These are phyloP conservation scores for Alligator mississippiensis DNA, from an alignment of 2,113 vertebrate species.

Conservation along the genomic window DNA sequence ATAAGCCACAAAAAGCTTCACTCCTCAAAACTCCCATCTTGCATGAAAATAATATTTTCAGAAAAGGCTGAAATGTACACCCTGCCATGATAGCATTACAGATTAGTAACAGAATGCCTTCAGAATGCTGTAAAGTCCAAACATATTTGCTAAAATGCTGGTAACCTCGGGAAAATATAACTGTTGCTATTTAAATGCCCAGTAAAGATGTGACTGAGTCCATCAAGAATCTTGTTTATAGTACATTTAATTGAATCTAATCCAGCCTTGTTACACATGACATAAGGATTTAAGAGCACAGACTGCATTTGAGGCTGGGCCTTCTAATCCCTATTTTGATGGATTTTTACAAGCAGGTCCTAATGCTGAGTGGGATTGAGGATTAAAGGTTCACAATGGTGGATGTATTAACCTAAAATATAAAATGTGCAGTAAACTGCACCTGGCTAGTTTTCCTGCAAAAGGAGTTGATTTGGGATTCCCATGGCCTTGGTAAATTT, in stretches of 20 bases:
- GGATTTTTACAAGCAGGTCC: neutral
- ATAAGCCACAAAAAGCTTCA: neutral
- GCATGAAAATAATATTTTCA: conserved; percentile 32
- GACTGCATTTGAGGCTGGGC: neutral
- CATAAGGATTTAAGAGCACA: neutral
- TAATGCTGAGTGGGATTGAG: neutral
- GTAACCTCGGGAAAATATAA: neutral
- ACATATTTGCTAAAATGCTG: conserved; percentile 10
- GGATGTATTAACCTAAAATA: conserved; percentile 45
- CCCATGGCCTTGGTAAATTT: neutral
- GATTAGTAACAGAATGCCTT: neutral
- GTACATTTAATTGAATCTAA: neutral
- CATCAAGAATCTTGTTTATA: neutral
- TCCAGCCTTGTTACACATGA: neutral
- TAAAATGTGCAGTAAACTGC: conserved; percentile 16
- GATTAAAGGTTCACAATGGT: conserved; percentile 30
- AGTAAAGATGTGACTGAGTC: neutral
- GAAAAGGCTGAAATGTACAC: conserved; percentile 14
- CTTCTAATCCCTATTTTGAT: conserved; percentile 23
- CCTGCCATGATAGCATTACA: neutral
- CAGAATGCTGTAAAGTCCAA: conserved; percentile 1
- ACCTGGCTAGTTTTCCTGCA: conserved; percentile 3
- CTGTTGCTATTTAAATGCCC: neutral
- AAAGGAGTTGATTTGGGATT: conserved; percentile 17
- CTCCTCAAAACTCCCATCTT: neutral